Base-by-base conservation (phyloP, 1,140 invertebrate genomes). In the Aphelenchoides fujianensis region DNA sequence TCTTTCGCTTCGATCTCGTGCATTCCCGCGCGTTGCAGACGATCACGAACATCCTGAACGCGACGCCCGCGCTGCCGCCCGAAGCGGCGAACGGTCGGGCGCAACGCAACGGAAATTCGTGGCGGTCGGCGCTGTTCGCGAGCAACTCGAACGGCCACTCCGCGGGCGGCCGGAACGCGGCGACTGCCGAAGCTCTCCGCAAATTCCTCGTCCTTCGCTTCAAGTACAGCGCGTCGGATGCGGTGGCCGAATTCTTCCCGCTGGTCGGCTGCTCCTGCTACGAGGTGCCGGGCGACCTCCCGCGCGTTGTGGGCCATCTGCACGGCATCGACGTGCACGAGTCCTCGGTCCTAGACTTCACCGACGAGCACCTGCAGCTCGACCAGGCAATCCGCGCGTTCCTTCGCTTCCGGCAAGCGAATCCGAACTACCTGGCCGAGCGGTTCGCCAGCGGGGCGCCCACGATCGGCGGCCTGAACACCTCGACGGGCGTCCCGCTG, bases 231-330 rank as follows among this genome's bases (percentile, higher is more conserved):
- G 23, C 28, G 3, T 37, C 74, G 27, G 41, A 36, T 27, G 23
- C 48, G 2, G 66, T 77, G 54, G 77, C 75, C 7, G 64, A 78
- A 16, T 77, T 78, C 59, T 77, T 77, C 35, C 31, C 73, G 7
- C 52, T 64, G 28, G n/a, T 62, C 32, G 41, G 36, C 5, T 69
- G 70, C 62, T 48, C 67, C 12, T 48, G 41, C n/a, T 30, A 78
- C 64, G 54, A 57, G 3, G 35, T 76, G 27, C 75, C 75, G 28
- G 1, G 66, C 27, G 57, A 76, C 53, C 41, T 76, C 23, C 69
- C 69, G 30, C 31, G 30, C 16, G 53, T 76, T 27, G 63, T 76
- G 41, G 75, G 59, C 31, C 53, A 76, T 35, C 52, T 76, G 16
- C 75, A 76, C 36, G 70, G 67, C 12, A 34, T 75, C 23, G 74